Base-by-base conservation (phyloP, 2,888 invertebrate species). In the Pandemis cinnamomeana region DNA sequence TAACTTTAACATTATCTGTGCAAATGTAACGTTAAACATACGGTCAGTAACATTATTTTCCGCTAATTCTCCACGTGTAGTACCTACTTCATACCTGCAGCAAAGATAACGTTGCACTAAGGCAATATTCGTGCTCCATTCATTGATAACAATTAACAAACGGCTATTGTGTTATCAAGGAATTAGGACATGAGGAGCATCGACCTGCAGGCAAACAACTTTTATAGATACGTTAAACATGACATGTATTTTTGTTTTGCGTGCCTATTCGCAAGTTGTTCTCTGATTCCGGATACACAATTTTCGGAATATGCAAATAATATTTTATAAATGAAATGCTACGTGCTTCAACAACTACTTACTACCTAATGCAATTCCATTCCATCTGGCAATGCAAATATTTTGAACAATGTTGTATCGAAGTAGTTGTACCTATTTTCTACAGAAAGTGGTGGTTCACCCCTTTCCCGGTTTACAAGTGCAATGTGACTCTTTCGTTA, bases 151-250 rank as follows among this genome's bases (percentile, higher is more conserved):
- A 62, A 60, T 74, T 69, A 73, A 75, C 76, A 67, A 70, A 64
- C 62, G 62, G 5, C 20, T 62, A 77, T 80, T 80, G 79, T 80
- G 80, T 78, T 77, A 78, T 78, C 79, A 80, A 78, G 77, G 77
- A 87, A 86, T 86, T 85, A 79, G 86, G 82, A 76, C 84, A 80
- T 27, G 62, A 81, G 80, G 89, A 85, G 85, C 89, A 84, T 85
- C 83, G 87, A 73, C 86, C 86, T 86, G 87, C 78, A 79, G 77
- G 75, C 75, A 77, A 69, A 66, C 60, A 70, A 44, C 13, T 11
- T 60, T 46, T 20, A 63, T 53, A 68, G 44, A n/a, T 36, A 63
- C 67, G 42, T 27, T 58, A 58, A 58, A 67, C 67, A 67, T 67
- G 44, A 58, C 53, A 41, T 55, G 64, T 13, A 41, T 58, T 68